Evolutionary conservation across 2,888 invertebrate genomes (phyloP), one percentile per base, ranked within the genome.

Genomic region (Didymodactylos carnosus): DNA sequence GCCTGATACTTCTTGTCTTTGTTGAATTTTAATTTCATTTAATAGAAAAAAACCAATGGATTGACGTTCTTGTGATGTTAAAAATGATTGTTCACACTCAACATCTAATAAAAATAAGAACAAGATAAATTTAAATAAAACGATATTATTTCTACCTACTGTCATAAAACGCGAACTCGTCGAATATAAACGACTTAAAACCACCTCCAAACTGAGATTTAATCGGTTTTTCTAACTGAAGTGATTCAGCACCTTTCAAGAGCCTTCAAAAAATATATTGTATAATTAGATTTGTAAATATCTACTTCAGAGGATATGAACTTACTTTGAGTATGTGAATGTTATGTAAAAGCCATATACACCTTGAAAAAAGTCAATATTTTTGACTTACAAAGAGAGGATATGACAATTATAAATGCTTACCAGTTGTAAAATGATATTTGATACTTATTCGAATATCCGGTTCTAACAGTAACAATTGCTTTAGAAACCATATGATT

Each of bases 31-130:
- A 6, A 73, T 73, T 35, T 69, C 49, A 79, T 92, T 90, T 77
- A 95, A 83, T 75, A 92, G 88, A 80, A 92, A 89, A 77, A 91
- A 86, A 70, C 94, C 91, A 73, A 95, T 86, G 81, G 90, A 89
- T 77, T 93, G 92, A 2, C 92, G 87, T 83, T 95, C 94, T 84
- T 93, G 91, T 3, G 91, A 91, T n/a, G 89, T 88, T 78, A 92
- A 88, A 81, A 92, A 89, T 23, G 83, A 83, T 43, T 86, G 85
- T 78, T 88, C 88, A 78, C 88, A 87, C 71, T 83, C 88, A 62
- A 86, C 35, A 35, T 35, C 62, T 62, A 3, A 16, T n/a, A 19
- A 10, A 62, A 8, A 35, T 13, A 19, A 29, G n/a, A n/a, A n/a
- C n/a, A n/a, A n/a, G n/a, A n/a, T n/a, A n/a, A n/a, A n/a, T n/a